Evolutionary conservation across 2,888 invertebrate species (phyloP).

Genomic region (Eubasilissa splendida): DNA sequence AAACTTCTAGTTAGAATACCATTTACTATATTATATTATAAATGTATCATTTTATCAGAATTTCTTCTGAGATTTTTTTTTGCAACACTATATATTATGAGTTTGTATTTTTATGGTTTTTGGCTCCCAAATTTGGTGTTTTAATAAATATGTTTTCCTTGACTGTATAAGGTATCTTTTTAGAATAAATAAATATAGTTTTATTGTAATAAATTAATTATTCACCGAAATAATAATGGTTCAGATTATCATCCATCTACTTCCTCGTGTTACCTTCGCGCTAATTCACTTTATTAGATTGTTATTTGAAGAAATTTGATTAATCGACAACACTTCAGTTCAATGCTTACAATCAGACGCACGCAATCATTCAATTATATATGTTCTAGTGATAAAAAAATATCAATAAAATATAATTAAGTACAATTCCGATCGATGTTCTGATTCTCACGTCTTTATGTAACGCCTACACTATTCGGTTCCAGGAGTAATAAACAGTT

Average conservation of each 20-base stretch:
- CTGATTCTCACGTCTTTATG: conserved; percentile 43
- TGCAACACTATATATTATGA: too few relatives aligned
- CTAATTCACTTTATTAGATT: conserved; percentile 35
- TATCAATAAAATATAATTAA: conserved; percentile 54
- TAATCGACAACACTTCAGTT: conserved; percentile 22
- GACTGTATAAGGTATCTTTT: too few relatives aligned
- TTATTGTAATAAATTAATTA: too few relatives aligned
- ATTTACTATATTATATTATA: too few relatives aligned
- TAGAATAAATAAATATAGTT: too few relatives aligned
- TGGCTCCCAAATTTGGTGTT: too few relatives aligned
- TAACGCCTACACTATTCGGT: conserved; percentile 29
- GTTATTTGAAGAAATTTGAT: conserved; percentile 38
- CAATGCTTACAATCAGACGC: conserved; percentile 48
- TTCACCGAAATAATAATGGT: too few relatives aligned
- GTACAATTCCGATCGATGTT: conserved; percentile 35
- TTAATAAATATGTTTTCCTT: too few relatives aligned
- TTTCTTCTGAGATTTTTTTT: too few relatives aligned
- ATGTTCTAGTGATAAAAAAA: conserved; percentile 49
- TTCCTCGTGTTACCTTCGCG: conserved; percentile 18
- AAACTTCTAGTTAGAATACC: too few relatives aligned
- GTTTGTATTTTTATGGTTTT: too few relatives aligned
- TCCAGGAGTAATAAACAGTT: conserved; percentile 22
- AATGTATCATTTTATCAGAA: too few relatives aligned
- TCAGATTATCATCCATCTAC: not conserved
- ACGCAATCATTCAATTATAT: conserved; percentile 50